Conservation (phyloP, 2,797 vertebrate genomes). For the Steatocranus sp. region DNA sequence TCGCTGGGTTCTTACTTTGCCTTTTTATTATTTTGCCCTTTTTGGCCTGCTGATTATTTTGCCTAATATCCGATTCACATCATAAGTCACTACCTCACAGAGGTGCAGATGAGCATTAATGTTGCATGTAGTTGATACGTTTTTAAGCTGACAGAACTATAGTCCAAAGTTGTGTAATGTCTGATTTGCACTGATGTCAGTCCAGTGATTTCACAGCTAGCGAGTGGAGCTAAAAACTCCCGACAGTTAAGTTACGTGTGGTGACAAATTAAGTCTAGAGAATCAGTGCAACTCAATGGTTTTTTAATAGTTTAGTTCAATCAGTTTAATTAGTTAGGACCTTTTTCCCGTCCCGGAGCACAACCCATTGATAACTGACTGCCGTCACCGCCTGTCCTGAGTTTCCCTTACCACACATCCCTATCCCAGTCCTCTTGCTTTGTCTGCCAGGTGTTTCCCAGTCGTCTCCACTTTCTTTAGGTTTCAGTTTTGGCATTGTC, state of each 20-base stretch:
- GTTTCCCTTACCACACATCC: not conserved
- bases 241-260: not conserved
- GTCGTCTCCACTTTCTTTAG: not conserved
- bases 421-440: not conserved
- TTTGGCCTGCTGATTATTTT: not conserved
- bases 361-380: not conserved
- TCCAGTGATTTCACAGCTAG: not conserved
- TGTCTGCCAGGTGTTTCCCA: not conserved
- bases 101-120: not conserved
- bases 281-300: not conserved
- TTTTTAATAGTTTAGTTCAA: not conserved
- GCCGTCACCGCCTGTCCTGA: not conserved
- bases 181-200: not conserved
- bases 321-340: not conserved
- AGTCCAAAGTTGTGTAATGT: not conserved
- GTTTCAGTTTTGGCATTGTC: not conserved
- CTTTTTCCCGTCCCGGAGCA: rapidly evolving
- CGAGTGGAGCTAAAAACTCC: not conserved
- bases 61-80: not conserved
- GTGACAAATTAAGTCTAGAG: not conserved
- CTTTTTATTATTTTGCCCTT: not conserved
- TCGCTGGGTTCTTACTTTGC: not conserved
- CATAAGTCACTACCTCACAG: not conserved
- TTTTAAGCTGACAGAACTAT: not conserved
- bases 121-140: rapidly evolving